A percentile compares a stretch with the other conserved stretches of the same genome.
phyloP scores from a whole-genome alignment of 2,113 vertebrate species.

The Pygoscelis antarcticus region DNA sequence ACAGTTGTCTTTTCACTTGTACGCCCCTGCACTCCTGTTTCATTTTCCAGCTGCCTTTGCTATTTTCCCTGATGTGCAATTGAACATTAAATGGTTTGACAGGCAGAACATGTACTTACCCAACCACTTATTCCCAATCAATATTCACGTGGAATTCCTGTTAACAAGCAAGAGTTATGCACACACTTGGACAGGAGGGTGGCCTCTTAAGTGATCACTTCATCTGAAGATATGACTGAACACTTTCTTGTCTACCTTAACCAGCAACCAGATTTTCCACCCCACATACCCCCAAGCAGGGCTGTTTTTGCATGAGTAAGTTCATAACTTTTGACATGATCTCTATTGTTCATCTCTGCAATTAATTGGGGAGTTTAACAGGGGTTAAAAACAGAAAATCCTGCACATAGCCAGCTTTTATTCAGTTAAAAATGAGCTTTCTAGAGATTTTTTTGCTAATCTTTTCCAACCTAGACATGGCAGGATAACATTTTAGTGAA shows the following conservation, averaged over 20 bases:
- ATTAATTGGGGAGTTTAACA: neutral
- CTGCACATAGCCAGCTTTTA: neutral
- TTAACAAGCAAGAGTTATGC: constrained; percentile 16
- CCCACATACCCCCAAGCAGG: neutral
- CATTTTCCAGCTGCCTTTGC: neutral
- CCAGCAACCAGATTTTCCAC: neutral
- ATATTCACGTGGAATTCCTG: constrained; percentile 5
- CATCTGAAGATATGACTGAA: neutral
- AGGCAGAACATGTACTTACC: constrained; percentile 14
- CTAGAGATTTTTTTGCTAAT: neutral
- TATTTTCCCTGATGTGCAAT: neutral
- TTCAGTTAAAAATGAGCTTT: neutral
- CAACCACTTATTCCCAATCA: constrained; percentile 34
- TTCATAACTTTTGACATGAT: neutral
- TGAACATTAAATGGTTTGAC: constrained; percentile 37
- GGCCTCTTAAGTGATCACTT: neutral
- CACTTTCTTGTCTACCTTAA: neutral
- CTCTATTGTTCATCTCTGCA: neutral
- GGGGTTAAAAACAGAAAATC: neutral
- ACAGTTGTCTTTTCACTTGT: neutral
- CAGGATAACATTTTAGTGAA: neutral
- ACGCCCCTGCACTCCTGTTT: neutral
- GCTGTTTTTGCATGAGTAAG: neutral
- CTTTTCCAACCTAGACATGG: neutral
- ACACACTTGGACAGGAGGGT: neutral